These are phyloP conservation scores for Sebastes goodei DNA, from an alignment of 2,797 vertebrate species.

Conservation along the genomic window DNA sequence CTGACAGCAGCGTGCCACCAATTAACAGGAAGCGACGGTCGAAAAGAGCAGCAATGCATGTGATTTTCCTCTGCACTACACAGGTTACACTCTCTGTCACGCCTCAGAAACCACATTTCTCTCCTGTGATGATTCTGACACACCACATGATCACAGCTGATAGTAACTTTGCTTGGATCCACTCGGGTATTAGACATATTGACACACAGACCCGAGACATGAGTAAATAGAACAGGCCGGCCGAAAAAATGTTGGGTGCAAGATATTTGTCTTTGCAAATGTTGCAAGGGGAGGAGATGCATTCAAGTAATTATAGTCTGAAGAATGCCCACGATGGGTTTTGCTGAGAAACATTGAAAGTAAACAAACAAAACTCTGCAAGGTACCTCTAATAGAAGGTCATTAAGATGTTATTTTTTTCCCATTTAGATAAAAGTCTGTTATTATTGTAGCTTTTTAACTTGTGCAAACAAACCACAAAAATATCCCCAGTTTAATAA, in stretches of 20 bases:
- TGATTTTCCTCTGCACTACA: conserved; percentile 14
- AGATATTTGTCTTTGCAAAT: conserved; percentile 24
- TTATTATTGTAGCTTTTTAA: not conserved
- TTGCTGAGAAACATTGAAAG: not conserved
- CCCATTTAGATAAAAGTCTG: not conserved
- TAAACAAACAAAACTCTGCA: not conserved
- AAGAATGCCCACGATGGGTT: not conserved
- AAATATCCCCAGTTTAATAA: not conserved
- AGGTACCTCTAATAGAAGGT: not conserved
- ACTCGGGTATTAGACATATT: not conserved
- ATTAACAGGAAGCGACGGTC: conserved; percentile 4
- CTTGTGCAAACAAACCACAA: not conserved
- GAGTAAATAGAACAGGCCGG: conserved; percentile 1
- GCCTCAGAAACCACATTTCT: conserved; percentile 8
- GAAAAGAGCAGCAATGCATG: conserved; percentile 20
- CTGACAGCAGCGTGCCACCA: conserved; percentile 9
- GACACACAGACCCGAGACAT: conserved; percentile 1
- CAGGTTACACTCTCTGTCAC: conserved; percentile 18
- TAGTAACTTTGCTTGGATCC: not conserved
- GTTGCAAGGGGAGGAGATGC: not conserved
- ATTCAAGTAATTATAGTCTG: not conserved
- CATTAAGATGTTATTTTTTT: not conserved
- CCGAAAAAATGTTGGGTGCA: not conserved
- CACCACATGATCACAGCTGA: not conserved
- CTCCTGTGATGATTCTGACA: conserved; percentile 17